phyloP scores from a whole-genome alignment of 2,113 vertebrate species.

The Neotoma lepida region DNA sequence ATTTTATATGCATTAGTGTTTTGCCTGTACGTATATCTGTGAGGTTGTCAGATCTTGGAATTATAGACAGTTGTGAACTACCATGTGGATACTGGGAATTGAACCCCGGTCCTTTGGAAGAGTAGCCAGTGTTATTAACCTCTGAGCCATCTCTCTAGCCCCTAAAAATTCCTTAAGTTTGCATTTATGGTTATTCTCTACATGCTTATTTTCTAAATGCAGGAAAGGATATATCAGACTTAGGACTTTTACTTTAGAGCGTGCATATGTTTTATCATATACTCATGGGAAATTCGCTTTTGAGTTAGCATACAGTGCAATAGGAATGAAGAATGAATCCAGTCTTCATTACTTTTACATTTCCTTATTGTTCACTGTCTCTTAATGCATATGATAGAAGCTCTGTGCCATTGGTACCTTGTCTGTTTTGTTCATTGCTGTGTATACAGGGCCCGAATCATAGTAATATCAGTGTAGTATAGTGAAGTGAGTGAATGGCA shows the following conservation, averaged over 20 bases:
- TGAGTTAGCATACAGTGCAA: background rate
- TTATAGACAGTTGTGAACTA: no score
- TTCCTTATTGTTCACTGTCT: background rate
- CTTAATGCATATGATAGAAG: background rate
- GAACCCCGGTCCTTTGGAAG: no score
- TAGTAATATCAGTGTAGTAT: background rate
- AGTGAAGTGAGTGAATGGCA: slow-evolving; percentile 49
- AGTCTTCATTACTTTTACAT: background rate
- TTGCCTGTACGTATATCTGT: no score
- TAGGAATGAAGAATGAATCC: background rate
- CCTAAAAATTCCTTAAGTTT: background rate
- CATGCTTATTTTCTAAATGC: slow-evolving; percentile 23
- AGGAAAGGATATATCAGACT: slow-evolving; percentile 13
- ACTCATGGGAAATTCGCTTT: slow-evolving; percentile 1
- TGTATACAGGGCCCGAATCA: background rate
- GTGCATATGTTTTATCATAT: background rate
- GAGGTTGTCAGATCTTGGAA: no score
- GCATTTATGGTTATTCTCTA: slow-evolving; percentile 1
- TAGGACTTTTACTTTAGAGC: background rate
- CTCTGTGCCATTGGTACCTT: background rate
- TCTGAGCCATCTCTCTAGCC: no score
- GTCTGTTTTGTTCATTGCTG: background rate
- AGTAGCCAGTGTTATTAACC: no score
- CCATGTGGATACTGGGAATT: no score
- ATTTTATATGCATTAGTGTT: no score